Base-by-base conservation (phyloP, 2,113 vertebrate species). In the Gallinago paraguaiae region DNA sequence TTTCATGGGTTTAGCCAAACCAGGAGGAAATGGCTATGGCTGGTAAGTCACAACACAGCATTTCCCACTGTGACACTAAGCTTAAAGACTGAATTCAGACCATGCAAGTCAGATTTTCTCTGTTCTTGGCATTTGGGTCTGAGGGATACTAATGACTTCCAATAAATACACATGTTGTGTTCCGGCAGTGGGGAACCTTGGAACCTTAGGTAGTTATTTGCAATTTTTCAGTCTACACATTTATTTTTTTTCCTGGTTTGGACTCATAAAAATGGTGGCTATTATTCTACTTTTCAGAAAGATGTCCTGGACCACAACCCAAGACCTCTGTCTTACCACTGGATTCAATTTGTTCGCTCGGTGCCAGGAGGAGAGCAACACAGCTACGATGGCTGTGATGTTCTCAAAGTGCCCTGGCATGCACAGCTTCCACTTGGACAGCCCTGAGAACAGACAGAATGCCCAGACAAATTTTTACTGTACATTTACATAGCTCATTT, bases 211-310 rank as follows among this genome's bases (percentile, higher is more conserved):
- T 77, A 70, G 22, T 75, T 87, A 91, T 65, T 92, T 91, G 63
- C 48, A 89, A 25, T 95, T 94, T 96, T 93, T 91, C 87, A 94
- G 83, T 68, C 72, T 86, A 85, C 45, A 82, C 17, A 15, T 10
- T 4, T 46, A 30, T 39, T 75, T 7, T 25, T 31, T 82, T 68
- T 90, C 46, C 65, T 87, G 54, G 70, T 95, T 83, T 87, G 72
- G 35, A 59, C 35, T 93, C 63, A 65, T 92, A 63, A 87, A 91
- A 91, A 89, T 24, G 12, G 60, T 27, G n/a, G 39, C 24, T 94
- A 22, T 69, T 33, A 86, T 83, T 65, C 24, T 24, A 67, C 31
- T 86, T 88, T 88, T 86, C 65, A 85, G 79, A 94, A 89, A 82
- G 67, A 57, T 6, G 4, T 75, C 87, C 45, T 82, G 33, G 75